These are phyloP conservation scores for Pinctada fucata DNA, from an alignment of 2,888 invertebrate species.

Conservation along the genomic window DNA sequence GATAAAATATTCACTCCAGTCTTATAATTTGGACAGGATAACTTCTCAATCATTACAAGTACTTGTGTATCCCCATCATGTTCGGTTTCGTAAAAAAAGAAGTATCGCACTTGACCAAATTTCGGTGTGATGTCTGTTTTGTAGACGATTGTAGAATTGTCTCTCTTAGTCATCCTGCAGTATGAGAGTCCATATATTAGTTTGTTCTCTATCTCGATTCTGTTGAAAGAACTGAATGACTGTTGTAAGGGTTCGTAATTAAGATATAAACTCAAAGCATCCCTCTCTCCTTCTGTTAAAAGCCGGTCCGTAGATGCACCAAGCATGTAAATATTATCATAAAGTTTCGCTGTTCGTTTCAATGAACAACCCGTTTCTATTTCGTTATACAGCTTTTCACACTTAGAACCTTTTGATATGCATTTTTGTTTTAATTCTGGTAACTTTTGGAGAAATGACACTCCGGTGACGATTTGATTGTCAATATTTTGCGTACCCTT, in stretches of 20 bases:
- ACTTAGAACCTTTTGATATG: slow-evolving; percentile 32
- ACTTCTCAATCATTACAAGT: slow-evolving; percentile 4
- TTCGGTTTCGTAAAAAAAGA: background rate
- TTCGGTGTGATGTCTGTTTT: background rate
- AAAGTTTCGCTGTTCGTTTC: no score
- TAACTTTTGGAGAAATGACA: slow-evolving; percentile 45
- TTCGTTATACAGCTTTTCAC: background rate
- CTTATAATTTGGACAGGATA: slow-evolving; percentile 10
- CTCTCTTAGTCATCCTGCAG: slow-evolving; percentile 10
- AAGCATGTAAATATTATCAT: no score
- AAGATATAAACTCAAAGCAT: background rate
- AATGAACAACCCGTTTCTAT: no score
- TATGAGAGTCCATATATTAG: slow-evolving; percentile 8
- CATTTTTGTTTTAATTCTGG: slow-evolving; percentile 43
- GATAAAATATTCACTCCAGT: background rate
- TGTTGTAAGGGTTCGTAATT: slow-evolving; percentile 3
- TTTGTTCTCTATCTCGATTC: background rate
- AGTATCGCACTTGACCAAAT: slow-evolving; percentile 9
- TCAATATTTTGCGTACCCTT: slow-evolving; percentile 47
- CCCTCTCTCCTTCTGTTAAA: background rate
- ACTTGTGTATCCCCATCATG: background rate
- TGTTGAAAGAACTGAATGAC: background rate
- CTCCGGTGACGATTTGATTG: slow-evolving; percentile 44
- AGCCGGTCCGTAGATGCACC: no score
- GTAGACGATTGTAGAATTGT: slow-evolving; percentile 17